These are phyloP conservation scores for Zeugodacus cucurbitae DNA, from an alignment of 1,140 invertebrate genomes.

Conservation along the genomic window DNA sequence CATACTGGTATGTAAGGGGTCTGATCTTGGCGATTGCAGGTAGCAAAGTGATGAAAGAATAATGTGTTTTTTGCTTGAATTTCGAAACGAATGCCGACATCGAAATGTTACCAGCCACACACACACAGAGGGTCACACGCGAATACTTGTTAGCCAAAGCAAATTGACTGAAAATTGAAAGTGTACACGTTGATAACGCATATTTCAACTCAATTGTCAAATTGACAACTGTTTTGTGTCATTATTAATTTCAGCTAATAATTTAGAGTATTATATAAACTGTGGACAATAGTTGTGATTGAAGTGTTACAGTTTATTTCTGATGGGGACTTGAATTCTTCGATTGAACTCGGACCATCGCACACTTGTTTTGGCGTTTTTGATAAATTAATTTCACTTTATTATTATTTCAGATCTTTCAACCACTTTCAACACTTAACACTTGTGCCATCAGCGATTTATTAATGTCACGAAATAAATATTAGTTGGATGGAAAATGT, in stretches of 20 bases:
- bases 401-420: background rate
- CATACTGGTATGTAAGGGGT: background rate
- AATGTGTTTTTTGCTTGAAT: background rate
- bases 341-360: background rate
- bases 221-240: background rate
- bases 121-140: background rate
- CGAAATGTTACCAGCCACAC: background rate
- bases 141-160: background rate
- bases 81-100: background rate
- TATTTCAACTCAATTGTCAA: background rate
- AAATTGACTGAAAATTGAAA: background rate
- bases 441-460: background rate
- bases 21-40: background rate
- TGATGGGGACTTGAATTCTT: background rate
- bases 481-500: background rate
- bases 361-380: background rate
- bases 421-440: background rate
- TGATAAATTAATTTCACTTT: background rate
- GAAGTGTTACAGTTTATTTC: background rate
- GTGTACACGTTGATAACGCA: background rate
- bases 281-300: background rate
- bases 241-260: constrained; percentile 14
- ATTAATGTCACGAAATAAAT: background rate
- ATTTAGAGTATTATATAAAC: background rate
- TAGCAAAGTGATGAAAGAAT: background rate